Conservation (phyloP, 2,113 vertebrate genomes). For the Phalacrocorax pelagicus region DNA sequence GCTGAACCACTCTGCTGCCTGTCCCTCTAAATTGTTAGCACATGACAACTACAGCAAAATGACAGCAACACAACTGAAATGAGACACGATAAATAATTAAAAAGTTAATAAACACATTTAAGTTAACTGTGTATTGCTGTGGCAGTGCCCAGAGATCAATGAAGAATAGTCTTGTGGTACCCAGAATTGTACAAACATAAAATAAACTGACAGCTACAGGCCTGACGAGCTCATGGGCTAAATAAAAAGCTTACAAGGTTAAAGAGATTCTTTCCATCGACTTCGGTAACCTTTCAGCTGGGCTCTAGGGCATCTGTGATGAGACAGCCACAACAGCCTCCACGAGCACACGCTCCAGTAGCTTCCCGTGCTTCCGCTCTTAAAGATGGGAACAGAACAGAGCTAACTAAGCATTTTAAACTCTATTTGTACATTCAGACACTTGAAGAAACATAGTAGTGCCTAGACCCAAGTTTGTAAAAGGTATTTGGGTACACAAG, state of each 20-base stretch:
- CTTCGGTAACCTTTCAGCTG: not conserved
- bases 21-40: not conserved
- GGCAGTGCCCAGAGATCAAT: not conserved
- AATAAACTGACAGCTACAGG: constrained; percentile 14
- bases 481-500: not conserved
- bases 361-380: not conserved
- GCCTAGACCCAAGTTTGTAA: not conserved
- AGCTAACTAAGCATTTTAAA: not conserved
- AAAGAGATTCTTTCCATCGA: not conserved
- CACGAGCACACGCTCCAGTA: not conserved
- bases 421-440: not conserved
- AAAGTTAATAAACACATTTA: not conserved
- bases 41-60: not conserved
- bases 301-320: not conserved
- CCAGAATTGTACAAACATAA: not conserved
- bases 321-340: not conserved
- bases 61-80: not conserved
- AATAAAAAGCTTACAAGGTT: constrained; percentile 52
- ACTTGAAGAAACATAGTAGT: not conserved
- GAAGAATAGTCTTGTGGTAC: not conserved
- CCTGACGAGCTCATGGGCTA: not conserved
- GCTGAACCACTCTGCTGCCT: not conserved
- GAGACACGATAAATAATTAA: not conserved
- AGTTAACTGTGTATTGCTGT: not conserved
- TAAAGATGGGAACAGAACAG: not conserved